Percentiles rank a stretch among this genome's conserved stretches.
Conservation (phyloP, 1,140 invertebrate species). For the Dinothrombium tinctorium region DNA sequence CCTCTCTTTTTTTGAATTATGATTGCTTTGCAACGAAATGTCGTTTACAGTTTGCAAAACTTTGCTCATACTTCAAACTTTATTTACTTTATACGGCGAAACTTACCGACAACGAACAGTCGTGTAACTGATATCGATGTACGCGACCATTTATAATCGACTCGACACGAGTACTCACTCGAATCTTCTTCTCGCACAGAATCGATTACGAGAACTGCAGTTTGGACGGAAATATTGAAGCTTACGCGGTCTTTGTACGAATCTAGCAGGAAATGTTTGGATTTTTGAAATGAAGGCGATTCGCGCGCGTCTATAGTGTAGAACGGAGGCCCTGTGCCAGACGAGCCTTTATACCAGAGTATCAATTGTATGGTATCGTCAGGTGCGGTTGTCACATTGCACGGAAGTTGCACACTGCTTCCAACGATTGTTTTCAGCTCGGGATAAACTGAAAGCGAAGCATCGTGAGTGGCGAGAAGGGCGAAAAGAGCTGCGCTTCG, state of each 20-base stretch:
- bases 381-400: background rate
- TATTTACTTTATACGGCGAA: too few species aligned
- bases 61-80: too few species aligned
- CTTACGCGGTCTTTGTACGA: background rate
- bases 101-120: slow-evolving; percentile 5
- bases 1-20: too few species aligned
- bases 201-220: background rate
- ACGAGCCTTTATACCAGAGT: background rate
- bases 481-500: too few species aligned
- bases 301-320: background rate
- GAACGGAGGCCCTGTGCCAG: slow-evolving; percentile 1
- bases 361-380: background rate
- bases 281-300: background rate
- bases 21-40: too few species aligned
- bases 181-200: slow-evolving; percentile 1
- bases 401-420: background rate
- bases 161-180: background rate
- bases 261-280: background rate
- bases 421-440: background rate
- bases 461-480: too few species aligned
- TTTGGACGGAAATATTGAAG: background rate
- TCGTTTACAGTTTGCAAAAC: too few species aligned
- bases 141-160: slow-evolving; percentile 5
- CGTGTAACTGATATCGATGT: background rate
- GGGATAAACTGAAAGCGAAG: background rate